Percentiles rank a stretch among this genome's conserved stretches.
These are phyloP conservation scores for Periophthalmus modestus DNA, from an alignment of 2,113 vertebrate species.

Conservation along the genomic window DNA sequence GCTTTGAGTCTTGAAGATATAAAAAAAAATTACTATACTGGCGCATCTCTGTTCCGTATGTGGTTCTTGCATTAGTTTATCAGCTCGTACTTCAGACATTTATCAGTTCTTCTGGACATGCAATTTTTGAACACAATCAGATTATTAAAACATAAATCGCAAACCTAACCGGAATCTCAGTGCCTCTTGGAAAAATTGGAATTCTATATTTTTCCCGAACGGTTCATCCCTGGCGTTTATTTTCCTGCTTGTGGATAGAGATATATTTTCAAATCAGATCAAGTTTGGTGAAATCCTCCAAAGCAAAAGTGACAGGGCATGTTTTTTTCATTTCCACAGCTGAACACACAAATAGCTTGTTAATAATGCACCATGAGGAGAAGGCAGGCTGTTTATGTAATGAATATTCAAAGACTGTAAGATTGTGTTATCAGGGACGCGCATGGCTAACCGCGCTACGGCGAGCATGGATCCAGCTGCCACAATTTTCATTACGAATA, in stretches of 20 bases:
- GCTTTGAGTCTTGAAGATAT: no score
- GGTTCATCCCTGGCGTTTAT: constrained; percentile 14
- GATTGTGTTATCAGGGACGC: constrained; percentile 17
- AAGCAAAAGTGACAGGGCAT: constrained; percentile 3
- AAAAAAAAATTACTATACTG: no score
- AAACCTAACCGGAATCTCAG: no score
- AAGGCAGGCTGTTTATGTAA: constrained; percentile 22
- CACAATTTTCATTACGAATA: constrained; percentile 6
- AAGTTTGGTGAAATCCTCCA: constrained; percentile 5
- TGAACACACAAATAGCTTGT: constrained; percentile 6
- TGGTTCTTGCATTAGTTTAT: no score
- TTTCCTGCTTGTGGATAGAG: constrained; percentile 26
- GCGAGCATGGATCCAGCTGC: constrained; percentile 3
- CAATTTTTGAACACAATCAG: no score
- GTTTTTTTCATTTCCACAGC: background rate
- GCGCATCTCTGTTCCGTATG: no score
- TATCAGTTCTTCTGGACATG: no score
- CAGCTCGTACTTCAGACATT: no score
- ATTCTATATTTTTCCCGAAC: no score
- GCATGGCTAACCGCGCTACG: constrained; percentile 4
- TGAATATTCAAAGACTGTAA: constrained; percentile 19
- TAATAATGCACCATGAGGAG: constrained; percentile 19
- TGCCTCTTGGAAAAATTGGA: no score
- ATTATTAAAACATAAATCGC: no score
- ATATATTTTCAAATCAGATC: background rate